Conservation (phyloP, 2,797 vertebrate species). For the Petrocephalus schoutedeni region DNA sequence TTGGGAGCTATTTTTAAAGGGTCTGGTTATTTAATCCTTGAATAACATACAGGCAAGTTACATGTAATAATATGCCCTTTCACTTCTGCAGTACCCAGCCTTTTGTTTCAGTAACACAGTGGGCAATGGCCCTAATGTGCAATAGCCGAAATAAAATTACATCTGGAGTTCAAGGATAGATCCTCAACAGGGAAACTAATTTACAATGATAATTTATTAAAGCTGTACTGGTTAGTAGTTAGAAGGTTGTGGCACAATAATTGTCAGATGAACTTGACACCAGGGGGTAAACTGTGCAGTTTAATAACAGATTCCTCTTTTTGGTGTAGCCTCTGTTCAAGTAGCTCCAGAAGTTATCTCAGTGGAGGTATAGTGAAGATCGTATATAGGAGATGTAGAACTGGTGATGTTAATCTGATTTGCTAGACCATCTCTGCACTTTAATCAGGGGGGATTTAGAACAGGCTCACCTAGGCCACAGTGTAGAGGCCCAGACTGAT, state of each 20-base stretch:
- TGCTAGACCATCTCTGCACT: background rate
- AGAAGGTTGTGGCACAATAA: background rate
- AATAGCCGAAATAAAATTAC: background rate
- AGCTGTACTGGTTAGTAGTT: background rate
- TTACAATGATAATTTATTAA: background rate
- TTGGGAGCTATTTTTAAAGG: background rate
- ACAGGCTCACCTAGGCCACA: background rate
- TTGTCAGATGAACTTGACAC: background rate
- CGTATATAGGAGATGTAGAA: background rate
- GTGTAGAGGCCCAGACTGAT: background rate
- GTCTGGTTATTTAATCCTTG: background rate
- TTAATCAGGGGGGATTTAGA: background rate
- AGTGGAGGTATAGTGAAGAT: background rate
- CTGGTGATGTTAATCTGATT: background rate
- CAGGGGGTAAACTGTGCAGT: background rate
- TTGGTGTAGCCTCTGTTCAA: background rate
- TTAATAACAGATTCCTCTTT: background rate
- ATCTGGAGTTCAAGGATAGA: background rate
- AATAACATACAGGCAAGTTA: background rate
- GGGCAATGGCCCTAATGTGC: background rate
- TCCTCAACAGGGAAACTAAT: background rate
- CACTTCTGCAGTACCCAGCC: background rate
- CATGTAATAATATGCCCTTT: background rate
- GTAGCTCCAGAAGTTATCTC: background rate
- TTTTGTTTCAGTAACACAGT: background rate